These are phyloP conservation scores for Halesus radiatus DNA, from an alignment of 1,140 invertebrate genomes.

Conservation along the genomic window DNA sequence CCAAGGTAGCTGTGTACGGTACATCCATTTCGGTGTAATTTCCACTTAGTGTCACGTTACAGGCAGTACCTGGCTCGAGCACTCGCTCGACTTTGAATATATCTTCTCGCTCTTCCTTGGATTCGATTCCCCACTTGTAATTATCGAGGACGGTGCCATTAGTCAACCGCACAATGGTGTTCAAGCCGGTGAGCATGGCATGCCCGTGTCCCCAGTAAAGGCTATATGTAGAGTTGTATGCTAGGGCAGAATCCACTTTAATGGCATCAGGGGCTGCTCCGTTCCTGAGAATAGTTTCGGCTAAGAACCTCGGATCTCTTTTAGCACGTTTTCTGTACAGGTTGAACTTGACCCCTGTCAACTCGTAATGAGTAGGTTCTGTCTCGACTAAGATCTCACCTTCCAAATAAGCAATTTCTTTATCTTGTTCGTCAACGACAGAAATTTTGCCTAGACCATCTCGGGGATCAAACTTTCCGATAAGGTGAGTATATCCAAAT, in stretches of 20 bases:
- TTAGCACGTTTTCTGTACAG: constrained; percentile 70
- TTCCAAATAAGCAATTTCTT: constrained; percentile 72
- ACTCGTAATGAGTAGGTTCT: constrained; percentile 82
- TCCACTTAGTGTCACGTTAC: constrained; percentile 82
- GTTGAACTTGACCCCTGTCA: constrained; percentile 77
- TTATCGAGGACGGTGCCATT: constrained; percentile 72
- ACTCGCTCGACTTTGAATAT: constrained; percentile 73
- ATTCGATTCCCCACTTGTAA: constrained; percentile 79
- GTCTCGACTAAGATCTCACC: constrained; percentile 85
- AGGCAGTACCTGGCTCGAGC: constrained; percentile 80
- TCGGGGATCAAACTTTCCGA: constrained; percentile 77
- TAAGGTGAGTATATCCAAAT: constrained; percentile 68
- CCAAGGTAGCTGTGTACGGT: constrained; percentile 79
- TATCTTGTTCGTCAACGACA: constrained; percentile 75
- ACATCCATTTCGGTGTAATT: constrained; percentile 80
- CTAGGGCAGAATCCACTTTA: constrained; percentile 78
- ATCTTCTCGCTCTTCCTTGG: constrained; percentile 72
- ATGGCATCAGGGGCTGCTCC: constrained; percentile 67
- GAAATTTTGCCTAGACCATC: constrained; percentile 76
- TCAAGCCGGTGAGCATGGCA: constrained; percentile 80
- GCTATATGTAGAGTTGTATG: constrained; percentile 77
- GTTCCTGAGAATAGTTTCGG: constrained; percentile 76
- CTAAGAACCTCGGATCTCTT: constrained; percentile 71
- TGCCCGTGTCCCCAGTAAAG: constrained; percentile 85
- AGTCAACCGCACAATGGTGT: constrained; percentile 76